Conservation (phyloP, 1,140 invertebrate species). For the Leptestheria dahalacensis region DNA sequence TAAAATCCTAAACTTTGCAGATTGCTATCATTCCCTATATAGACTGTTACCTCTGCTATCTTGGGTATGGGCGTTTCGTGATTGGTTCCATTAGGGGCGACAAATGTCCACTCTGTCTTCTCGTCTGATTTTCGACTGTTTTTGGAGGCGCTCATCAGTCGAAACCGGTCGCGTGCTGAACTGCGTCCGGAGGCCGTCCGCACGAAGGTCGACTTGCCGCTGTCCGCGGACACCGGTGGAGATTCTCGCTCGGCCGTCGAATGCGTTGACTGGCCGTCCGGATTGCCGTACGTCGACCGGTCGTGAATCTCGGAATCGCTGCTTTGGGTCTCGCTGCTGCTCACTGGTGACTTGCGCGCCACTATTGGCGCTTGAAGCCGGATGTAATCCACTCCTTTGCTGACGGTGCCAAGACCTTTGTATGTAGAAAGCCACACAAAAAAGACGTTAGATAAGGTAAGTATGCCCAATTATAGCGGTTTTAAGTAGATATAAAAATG, state of each 20-base stretch:
- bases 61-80: too few relatives aligned
- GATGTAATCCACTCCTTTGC: constrained; percentile 8
- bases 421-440: too few relatives aligned
- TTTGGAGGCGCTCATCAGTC: not conserved
- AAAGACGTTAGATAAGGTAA: too few relatives aligned
- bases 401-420: not conserved
- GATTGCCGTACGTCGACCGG: constrained; percentile 4
- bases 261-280: constrained; percentile 1
- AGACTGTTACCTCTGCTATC: too few relatives aligned
- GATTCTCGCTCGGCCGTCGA: constrained; percentile 6
- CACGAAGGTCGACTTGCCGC: not conserved
- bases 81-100: not conserved
- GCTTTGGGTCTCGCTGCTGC: not conserved
- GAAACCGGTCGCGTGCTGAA: constrained; percentile 5
- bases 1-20: too few relatives aligned
- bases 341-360: not conserved
- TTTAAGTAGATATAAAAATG: too few relatives aligned
- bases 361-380: not conserved
- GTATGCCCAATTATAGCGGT: too few relatives aligned
- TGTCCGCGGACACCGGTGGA: not conserved
- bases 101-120: constrained; percentile 9
- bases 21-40: too few relatives aligned
- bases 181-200: constrained; percentile 2
- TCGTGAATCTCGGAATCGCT: not conserved
- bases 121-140: not conserved